Conservation (phyloP, 1,140 invertebrate species). For the Euwallacea similis region DNA sequence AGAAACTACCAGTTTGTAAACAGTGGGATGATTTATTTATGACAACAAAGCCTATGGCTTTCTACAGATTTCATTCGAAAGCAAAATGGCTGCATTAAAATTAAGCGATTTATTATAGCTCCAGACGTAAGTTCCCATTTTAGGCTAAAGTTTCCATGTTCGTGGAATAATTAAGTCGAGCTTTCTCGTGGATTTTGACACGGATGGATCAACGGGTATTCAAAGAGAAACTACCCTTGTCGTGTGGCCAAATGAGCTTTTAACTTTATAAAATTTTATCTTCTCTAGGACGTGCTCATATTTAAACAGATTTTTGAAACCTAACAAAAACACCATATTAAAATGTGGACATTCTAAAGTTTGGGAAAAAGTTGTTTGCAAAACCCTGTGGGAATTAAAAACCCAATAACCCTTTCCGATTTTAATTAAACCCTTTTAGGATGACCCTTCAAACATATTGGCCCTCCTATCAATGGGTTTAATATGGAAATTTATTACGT, state of each 20-base stretch:
- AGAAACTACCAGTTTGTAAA: conserved; percentile 42
- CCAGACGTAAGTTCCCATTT: conserved; percentile 6
- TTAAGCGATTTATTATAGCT: conserved; percentile 42
- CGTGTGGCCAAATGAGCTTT: too few species aligned
- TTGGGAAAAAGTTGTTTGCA: too few species aligned
- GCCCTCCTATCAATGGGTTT: conserved; percentile 4
- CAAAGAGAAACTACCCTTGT: too few species aligned
- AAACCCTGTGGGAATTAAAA: conserved; percentile 1
- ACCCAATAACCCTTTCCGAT: conserved; percentile 1
- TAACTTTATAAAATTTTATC: too few species aligned
- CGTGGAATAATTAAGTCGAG: neutral
- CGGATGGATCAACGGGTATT: too few species aligned
- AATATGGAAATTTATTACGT: conserved; percentile 9
- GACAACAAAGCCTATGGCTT: conserved; percentile 39
- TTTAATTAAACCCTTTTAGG: conserved; percentile 13
- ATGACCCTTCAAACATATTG: conserved; percentile 7
- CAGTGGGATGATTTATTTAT: conserved; percentile 44
- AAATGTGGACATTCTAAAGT: too few species aligned
- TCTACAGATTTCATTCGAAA: conserved; percentile 38
- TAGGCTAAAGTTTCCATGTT: conserved; percentile 4
- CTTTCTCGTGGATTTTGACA: too few species aligned
- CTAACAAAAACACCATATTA: too few species aligned
- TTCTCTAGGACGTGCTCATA: too few species aligned
- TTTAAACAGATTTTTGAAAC: too few species aligned
- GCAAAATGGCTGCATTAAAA: conserved; percentile 40